phyloP scores from a whole-genome alignment of 2,888 invertebrate species.

The Caenorhabditis imperialis region DNA sequence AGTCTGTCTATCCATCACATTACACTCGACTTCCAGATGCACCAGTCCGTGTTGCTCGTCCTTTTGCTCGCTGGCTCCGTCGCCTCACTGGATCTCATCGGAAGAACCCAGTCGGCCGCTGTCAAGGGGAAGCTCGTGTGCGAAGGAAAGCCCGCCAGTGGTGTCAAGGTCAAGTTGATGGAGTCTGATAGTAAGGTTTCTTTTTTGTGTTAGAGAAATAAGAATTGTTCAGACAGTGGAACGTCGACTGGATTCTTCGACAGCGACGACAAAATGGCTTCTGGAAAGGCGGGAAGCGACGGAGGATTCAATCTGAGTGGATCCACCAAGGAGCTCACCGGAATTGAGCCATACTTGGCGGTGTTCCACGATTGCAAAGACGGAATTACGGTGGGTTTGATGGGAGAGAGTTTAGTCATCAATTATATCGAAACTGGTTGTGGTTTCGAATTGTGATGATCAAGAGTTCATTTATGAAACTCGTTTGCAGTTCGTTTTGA shows the following conservation, averaged over 20 bases:
- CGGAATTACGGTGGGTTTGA: conserved; percentile 48
- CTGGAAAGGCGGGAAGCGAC: conserved; percentile 54
- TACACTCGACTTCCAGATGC: conserved; percentile 13
- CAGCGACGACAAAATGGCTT: conserved; percentile 61
- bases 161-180: conserved; percentile 62
- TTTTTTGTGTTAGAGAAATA: not conserved
- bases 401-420: too few relatives aligned
- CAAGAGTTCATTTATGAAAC: too few relatives aligned
- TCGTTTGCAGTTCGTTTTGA: too few relatives aligned
- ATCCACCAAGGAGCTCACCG: conserved; percentile 59
- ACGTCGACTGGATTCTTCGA: conserved; percentile 60
- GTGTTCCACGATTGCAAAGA: conserved; percentile 66
- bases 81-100: conserved; percentile 59
- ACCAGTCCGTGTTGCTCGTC: conserved; percentile 21
- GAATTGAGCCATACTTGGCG: conserved; percentile 66
- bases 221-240: conserved; percentile 47
- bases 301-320: conserved; percentile 59
- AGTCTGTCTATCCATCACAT: too few relatives aligned
- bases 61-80: conserved; percentile 47
- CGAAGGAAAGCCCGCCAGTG: conserved; percentile 58
- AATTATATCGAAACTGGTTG: too few relatives aligned
- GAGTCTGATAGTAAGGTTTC: conserved; percentile 60
- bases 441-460: too few relatives aligned
- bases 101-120: conserved; percentile 63
- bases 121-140: conserved; percentile 53